Evolutionary conservation across 2,113 vertebrate species (phyloP), one percentile per base, ranked within the genome.

Genomic region (Oryzias celebensis): DNA sequence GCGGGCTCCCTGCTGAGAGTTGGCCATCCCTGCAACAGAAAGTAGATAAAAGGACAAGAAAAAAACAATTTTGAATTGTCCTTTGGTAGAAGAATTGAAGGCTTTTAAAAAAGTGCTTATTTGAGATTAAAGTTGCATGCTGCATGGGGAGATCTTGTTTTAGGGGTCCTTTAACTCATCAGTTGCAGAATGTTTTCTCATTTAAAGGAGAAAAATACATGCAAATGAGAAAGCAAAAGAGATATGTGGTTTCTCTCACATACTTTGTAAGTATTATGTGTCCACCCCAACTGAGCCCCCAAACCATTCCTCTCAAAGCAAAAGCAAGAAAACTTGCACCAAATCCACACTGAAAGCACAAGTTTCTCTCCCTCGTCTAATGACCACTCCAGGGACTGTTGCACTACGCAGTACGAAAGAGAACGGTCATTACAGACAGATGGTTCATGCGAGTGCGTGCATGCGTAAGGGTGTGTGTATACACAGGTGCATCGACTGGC

Each of bases 381-480:
- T 92, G 91, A 93, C 88, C 84, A 89, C 92, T 91, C 92, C 16
- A 74, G 92, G 92, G 92, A 93, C 76, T 62, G 70, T 59, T 71
- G 75, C 60, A 54, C 84, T 85, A 84, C 86, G 88, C 84, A 78
- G 74, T 60, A 76, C 31, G 64, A 75, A 83, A 71, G 75, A 76
- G 78, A 91, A 71, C 28, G 68, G 88, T 88, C 89, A 93, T 91
- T 90, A 85, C 62, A 88, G 85, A 89, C 89, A 92, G 90, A 90
- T 92, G 90, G 88, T 82, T 80, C 65, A 66, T 61, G 65, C 61
- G 52, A 46, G 51, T 43, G 36, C 49, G 48, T 62, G 59, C 4
- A 58, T 62, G 83, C 81, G 59, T 78, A 73, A 82, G 41, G 45
- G 54, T 52, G 64, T 23, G 65, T 84, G 87, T 90, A 79, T 90